Percentiles rank a stretch among this genome's conserved stretches.
phyloP scores from a whole-genome alignment of 2,113 vertebrate genomes.

The Triplophysa dalaica region DNA sequence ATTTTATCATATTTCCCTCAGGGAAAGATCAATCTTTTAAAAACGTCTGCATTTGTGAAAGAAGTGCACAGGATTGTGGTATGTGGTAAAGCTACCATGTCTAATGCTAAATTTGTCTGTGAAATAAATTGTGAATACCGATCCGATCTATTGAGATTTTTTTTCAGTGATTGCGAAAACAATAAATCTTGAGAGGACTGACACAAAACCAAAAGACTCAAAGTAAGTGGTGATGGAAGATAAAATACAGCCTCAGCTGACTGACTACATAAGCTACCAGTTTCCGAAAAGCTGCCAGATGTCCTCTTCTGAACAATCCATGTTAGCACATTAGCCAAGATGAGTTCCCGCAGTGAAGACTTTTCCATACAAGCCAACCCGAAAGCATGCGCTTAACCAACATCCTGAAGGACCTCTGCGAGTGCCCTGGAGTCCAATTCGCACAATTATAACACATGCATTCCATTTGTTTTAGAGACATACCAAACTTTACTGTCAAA shows the following conservation, averaged over 20 bases:
- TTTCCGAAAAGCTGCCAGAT: not conserved
- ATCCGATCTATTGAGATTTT: not conserved
- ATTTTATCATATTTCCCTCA: not conserved
- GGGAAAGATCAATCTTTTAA: not conserved
- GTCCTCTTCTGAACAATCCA: not conserved
- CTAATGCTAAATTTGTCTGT: not conserved
- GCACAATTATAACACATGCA: constrained; percentile 51
- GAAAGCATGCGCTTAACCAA: constrained; percentile 12
- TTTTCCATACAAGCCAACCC: not conserved
- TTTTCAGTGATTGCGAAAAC: not conserved
- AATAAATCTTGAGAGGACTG: not conserved
- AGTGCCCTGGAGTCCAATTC: constrained; percentile 30
- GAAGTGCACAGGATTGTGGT: not conserved
- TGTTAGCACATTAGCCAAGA: constrained; percentile 21
- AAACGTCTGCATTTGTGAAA: not conserved
- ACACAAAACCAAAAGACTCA: not conserved
- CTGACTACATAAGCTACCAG: not conserved
- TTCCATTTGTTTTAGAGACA: constrained; percentile 55
- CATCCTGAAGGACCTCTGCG: constrained; percentile 37
- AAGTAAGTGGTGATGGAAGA: not conserved
- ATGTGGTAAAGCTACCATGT: not conserved
- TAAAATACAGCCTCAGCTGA: not conserved
- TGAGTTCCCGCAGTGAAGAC: constrained; percentile 23
- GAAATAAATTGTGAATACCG: not conserved
- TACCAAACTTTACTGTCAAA: constrained; percentile 55